Conservation (phyloP, 2,113 vertebrate species). For the Pedetes capensis region DNA sequence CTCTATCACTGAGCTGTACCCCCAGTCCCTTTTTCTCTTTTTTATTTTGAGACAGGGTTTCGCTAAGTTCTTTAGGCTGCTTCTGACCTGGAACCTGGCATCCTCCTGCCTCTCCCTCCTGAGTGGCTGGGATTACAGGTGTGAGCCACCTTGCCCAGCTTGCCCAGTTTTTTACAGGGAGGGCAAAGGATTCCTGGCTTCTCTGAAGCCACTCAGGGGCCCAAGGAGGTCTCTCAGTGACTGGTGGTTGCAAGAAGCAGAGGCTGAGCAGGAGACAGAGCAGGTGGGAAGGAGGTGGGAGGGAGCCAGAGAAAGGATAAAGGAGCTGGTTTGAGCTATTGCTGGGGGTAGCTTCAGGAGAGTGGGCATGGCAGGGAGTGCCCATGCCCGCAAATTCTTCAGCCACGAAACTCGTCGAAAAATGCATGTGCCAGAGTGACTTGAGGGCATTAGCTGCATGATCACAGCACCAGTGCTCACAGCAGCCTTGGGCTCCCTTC, state of each 20-base stretch:
- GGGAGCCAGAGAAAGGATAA: too few species aligned
- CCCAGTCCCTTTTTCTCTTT: too few species aligned
- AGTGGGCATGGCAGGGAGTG: not conserved
- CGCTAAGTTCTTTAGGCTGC: too few species aligned
- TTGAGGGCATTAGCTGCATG: not conserved
- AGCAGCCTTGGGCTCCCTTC: too few species aligned
- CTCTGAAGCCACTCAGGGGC: not conserved
- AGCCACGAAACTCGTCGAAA: not conserved
- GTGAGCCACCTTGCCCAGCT: too few species aligned
- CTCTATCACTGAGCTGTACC: too few species aligned
- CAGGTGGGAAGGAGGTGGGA: not conserved
- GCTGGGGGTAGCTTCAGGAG: not conserved
- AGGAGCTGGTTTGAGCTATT: not conserved
- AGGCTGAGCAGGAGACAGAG: not conserved
- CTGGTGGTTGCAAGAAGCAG: not conserved
- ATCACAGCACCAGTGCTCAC: too few species aligned
- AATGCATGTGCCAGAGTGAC: not conserved
- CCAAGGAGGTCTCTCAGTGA: not conserved
- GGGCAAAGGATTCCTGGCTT: not conserved
- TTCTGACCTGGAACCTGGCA: too few species aligned
- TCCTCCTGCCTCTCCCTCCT: too few species aligned
- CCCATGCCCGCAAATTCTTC: not conserved
- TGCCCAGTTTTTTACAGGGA: too few species aligned
- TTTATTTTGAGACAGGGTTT: too few species aligned
- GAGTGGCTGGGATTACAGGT: too few species aligned